Conservation (phyloP, 2,888 invertebrate species). For the Heteromyza rotundicornis region DNA sequence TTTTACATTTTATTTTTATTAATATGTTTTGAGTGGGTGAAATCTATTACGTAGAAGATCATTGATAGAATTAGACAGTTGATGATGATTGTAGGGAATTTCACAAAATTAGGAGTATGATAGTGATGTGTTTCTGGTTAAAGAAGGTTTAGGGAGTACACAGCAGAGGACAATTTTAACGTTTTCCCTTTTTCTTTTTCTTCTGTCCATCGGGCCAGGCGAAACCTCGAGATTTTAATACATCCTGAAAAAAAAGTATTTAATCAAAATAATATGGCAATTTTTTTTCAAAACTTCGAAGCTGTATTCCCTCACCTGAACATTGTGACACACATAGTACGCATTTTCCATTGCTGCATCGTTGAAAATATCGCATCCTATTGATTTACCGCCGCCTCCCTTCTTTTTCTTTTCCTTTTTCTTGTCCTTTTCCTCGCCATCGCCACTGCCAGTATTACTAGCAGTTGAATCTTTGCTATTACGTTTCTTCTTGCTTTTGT, state of each 20-base stretch:
- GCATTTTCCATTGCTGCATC: slow-evolving; percentile 93
- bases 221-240: slow-evolving; percentile 84
- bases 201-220: slow-evolving; percentile 87
- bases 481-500: slow-evolving; percentile 66
- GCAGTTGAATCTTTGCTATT: slow-evolving; percentile 65
- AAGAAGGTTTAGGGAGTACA: too few species aligned
- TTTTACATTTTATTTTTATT: too few species aligned
- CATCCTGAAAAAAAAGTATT: slow-evolving; percentile 66
- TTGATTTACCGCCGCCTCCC: slow-evolving; percentile 66
- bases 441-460: slow-evolving; percentile 51
- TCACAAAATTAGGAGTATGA: too few species aligned
- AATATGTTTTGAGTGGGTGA: too few species aligned
- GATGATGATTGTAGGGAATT: too few species aligned
- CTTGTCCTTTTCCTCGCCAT: slow-evolving; percentile 63
- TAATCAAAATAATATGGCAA: background rate
- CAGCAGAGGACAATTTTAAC: slow-evolving; percentile 36
- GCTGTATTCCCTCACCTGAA: slow-evolving; percentile 68
- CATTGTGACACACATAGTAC: slow-evolving; percentile 91
- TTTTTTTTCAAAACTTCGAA: slow-evolving; percentile 1
- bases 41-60: too few species aligned
- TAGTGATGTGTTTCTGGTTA: too few species aligned
- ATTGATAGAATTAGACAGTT: too few species aligned
- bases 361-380: slow-evolving; percentile 84
- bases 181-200: slow-evolving; percentile 83
- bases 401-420: slow-evolving; percentile 63